These are phyloP conservation scores for Ferrisia virgata DNA, from an alignment of 2,888 invertebrate genomes.

Conservation along the genomic window DNA sequence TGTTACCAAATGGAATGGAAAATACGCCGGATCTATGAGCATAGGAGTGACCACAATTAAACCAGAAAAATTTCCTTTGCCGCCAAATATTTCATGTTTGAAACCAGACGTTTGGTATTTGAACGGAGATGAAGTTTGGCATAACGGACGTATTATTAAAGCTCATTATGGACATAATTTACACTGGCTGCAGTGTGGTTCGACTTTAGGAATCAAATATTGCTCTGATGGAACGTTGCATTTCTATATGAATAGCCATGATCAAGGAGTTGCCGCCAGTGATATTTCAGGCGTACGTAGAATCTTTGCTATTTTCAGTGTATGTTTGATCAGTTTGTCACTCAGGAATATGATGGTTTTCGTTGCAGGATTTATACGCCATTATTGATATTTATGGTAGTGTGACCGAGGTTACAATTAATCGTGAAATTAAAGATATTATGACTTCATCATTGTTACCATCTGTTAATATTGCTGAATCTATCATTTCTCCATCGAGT, in stretches of 20 bases:
- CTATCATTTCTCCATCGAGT: constrained; percentile 9
- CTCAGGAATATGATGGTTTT: constrained; percentile 48
- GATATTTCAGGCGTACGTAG: constrained; percentile 69
- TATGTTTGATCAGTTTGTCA: not conserved
- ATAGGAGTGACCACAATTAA: constrained; percentile 69
- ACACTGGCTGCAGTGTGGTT: constrained; percentile 77
- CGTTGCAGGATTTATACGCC: constrained; percentile 76
- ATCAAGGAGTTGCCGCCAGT: constrained; percentile 70
- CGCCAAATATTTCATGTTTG: constrained; percentile 35
- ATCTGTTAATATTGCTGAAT: not conserved
- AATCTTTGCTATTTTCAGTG: not conserved
- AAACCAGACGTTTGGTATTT: constrained; percentile 47
- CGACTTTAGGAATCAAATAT: constrained; percentile 72
- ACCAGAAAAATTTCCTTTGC: constrained; percentile 59
- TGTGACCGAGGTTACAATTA: constrained; percentile 34
- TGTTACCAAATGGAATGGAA: constrained; percentile 61
- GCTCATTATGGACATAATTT: constrained; percentile 70
- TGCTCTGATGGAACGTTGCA: constrained; percentile 68
- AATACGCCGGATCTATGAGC: constrained; percentile 71
- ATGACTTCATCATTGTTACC: constrained; percentile 16
- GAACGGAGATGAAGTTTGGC: constrained; percentile 62
- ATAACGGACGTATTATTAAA: constrained; percentile 64
- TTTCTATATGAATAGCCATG: constrained; percentile 77
- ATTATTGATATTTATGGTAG: constrained; percentile 91
- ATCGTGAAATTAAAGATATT: constrained; percentile 34